Evolutionary conservation across 2,888 invertebrate species (phyloP).

Genomic region (Tridacna crocea): DNA sequence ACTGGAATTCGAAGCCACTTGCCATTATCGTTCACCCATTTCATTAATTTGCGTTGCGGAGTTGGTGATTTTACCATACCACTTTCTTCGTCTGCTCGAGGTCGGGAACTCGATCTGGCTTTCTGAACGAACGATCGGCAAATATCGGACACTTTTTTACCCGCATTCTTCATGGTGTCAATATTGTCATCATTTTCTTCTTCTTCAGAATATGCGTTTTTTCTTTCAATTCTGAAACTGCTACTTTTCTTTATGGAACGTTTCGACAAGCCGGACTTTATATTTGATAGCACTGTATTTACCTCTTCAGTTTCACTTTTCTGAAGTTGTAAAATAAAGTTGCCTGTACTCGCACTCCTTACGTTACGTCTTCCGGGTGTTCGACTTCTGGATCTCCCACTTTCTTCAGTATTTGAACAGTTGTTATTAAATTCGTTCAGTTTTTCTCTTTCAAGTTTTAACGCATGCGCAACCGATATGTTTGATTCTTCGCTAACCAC

Average conservation of each 20-base stretch:
- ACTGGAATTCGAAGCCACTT: slow-evolving; percentile 58
- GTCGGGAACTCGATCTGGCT: slow-evolving; percentile 32
- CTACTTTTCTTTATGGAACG: slow-evolving; percentile 44
- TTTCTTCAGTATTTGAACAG: neutral
- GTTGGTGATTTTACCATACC: slow-evolving; percentile 36
- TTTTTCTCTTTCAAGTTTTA: slow-evolving; percentile 38
- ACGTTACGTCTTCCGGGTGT: slow-evolving; percentile 14
- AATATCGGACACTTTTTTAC: slow-evolving; percentile 65
- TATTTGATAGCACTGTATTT: slow-evolving; percentile 6
- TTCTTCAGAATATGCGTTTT: slow-evolving; percentile 24
- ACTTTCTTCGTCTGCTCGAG: slow-evolving; percentile 12
- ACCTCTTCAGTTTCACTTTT: neutral
- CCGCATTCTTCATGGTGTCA: slow-evolving; percentile 11
- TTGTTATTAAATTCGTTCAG: slow-evolving; percentile 15
- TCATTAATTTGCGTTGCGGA: slow-evolving; percentile 54
- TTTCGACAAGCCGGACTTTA: slow-evolving; percentile 2
- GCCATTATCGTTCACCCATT: slow-evolving; percentile 56
- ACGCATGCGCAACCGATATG: slow-evolving; percentile 53
- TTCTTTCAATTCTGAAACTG: slow-evolving; percentile 49
- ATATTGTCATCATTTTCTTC: slow-evolving; percentile 14
- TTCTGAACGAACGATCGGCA: slow-evolving; percentile 65
- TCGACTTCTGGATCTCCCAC: slow-evolving; percentile 11
- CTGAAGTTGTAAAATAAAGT: slow-evolving; percentile 1
- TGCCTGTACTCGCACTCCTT: slow-evolving; percentile 10
- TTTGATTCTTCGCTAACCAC: slow-evolving; percentile 56